A percentile compares a stretch with the other conserved stretches of the same genome.
Conservation (phyloP, 2,113 vertebrate species). For the Mormoops blainvillei region DNA sequence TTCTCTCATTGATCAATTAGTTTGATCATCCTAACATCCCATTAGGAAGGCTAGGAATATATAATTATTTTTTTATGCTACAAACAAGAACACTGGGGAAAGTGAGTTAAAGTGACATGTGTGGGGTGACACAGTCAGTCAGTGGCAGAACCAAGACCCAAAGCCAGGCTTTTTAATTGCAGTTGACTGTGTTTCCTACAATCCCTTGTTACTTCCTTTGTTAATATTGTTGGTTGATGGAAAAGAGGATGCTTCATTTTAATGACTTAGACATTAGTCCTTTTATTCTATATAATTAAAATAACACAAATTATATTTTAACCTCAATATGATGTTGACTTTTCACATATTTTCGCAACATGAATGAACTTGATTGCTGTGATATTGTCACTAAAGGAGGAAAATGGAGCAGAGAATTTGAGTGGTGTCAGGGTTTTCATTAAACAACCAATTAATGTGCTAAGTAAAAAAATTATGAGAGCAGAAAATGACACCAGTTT, state of each 20-base stretch:
- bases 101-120: not conserved
- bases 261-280: not conserved
- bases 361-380: not conserved
- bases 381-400: not conserved
- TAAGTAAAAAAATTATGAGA: not conserved
- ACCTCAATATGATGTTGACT: not conserved
- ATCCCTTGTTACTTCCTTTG: not conserved
- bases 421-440: not conserved
- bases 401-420: not conserved
- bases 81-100: not conserved
- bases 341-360: not conserved
- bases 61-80: not conserved
- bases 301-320: conserved; percentile 13
- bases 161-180: not conserved
- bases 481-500: conserved; percentile 10
- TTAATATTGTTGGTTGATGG: not conserved
- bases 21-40: not conserved
- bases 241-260: not conserved
- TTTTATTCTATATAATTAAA: conserved; percentile 11
- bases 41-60: not conserved
- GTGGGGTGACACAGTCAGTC: not conserved
- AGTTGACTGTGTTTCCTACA: not conserved
- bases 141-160: not conserved
- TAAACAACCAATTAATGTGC: not conserved
- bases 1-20: not conserved